phyloP scores from a whole-genome alignment of 2,113 vertebrate genomes.

The Bambusicola thoracicus region DNA sequence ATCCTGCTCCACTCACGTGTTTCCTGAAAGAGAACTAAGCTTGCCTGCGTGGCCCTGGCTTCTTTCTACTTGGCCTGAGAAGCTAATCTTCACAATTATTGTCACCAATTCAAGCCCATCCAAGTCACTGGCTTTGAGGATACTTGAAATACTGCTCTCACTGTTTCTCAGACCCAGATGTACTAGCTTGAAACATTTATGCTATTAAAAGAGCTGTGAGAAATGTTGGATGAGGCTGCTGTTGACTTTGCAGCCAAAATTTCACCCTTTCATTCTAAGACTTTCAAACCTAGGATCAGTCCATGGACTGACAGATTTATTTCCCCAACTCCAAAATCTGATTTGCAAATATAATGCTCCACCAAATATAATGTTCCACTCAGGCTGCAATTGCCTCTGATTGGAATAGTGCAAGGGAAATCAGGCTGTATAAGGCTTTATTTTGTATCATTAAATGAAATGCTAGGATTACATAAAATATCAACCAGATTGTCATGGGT shows the following conservation, averaged over 20 bases:
- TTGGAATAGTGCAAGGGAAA: neutral
- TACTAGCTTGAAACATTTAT: slow-evolving; percentile 41
- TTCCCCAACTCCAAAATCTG: neutral
- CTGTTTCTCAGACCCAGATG: slow-evolving; percentile 56
- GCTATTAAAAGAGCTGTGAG: slow-evolving; percentile 53
- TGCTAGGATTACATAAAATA: slow-evolving; percentile 10
- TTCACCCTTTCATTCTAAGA: slow-evolving; percentile 1
- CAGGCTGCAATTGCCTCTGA: neutral
- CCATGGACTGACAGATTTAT: neutral
- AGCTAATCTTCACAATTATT: slow-evolving; percentile 31
- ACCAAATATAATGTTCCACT: neutral
- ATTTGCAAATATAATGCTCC: slow-evolving; percentile 36
- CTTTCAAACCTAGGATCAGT: slow-evolving; percentile 32
- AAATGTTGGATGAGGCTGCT: slow-evolving; percentile 26
- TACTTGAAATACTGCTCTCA: slow-evolving; percentile 59
- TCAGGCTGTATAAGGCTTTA: neutral
- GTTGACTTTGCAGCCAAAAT: slow-evolving; percentile 29
- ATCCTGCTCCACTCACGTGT: neutral
- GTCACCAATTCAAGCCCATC: slow-evolving; percentile 50
- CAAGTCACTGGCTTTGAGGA: slow-evolving; percentile 54
- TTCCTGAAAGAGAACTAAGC: slow-evolving; percentile 40
- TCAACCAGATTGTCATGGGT: neutral
- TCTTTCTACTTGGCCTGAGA: slow-evolving; percentile 40
- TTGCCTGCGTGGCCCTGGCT: neutral
- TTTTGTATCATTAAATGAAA: slow-evolving; percentile 29